These are phyloP conservation scores for Sinotaia quadrata DNA, from an alignment of 2,888 invertebrate genomes.

Conservation along the genomic window DNA sequence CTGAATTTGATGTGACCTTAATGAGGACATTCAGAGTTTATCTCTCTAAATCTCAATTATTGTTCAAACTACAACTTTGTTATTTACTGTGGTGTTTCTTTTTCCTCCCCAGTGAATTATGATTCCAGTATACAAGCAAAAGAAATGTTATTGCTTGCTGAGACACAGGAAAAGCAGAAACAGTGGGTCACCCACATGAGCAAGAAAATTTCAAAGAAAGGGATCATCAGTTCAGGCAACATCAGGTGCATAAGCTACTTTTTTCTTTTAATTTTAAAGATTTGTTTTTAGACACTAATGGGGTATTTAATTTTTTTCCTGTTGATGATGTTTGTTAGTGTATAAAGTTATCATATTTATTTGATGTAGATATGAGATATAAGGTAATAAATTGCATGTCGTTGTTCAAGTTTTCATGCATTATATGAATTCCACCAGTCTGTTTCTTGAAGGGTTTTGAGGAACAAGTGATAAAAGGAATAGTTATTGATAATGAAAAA, in stretches of 20 bases:
- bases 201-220: slow-evolving; percentile 89
- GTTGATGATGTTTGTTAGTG: background rate
- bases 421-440: no score
- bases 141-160: slow-evolving; percentile 91
- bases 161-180: slow-evolving; percentile 88
- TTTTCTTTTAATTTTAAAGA: background rate
- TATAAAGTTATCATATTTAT: background rate
- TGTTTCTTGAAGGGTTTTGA: no score
- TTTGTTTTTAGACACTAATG: background rate
- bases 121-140: slow-evolving; percentile 88
- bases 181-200: slow-evolving; percentile 93
- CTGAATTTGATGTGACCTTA: no score
- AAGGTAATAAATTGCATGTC: no score
- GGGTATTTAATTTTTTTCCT: background rate
- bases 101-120: slow-evolving; percentile 80
- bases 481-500: no score
- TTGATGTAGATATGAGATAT: no score
- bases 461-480: no score
- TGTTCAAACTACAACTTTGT: background rate
- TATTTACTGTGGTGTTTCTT: slow-evolving; percentile 15
- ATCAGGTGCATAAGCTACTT: slow-evolving; percentile 47
- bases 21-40: no score
- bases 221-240: slow-evolving; percentile 61
- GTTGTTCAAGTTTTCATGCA: background rate
- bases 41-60: no score